These are phyloP conservation scores for Spongia lamella DNA, from an alignment of 37 sponge, comb jelly and placozoan genomes.

Conservation along the genomic window DNA sequence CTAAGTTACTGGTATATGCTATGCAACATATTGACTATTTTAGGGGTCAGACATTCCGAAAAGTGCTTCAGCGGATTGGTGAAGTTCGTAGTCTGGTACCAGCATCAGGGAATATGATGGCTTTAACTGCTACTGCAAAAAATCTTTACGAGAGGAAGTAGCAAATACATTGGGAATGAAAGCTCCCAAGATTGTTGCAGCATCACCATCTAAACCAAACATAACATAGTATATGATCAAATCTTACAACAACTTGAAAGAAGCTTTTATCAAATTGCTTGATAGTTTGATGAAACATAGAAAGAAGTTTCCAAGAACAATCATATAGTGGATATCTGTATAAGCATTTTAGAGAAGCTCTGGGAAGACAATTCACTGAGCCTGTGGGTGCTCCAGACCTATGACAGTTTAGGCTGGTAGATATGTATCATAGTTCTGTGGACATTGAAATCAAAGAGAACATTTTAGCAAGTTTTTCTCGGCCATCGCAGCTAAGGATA, in stretches of 20 bases:
- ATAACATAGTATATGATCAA: neutral
- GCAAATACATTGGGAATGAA: slow-evolving; percentile 12
- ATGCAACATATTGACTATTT: neutral
- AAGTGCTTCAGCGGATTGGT: slow-evolving; percentile 9
- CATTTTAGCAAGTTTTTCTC: slow-evolving; percentile 19
- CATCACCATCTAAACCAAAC: slow-evolving; percentile 12
- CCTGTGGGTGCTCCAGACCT: slow-evolving; percentile 38
- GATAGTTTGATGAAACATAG: too few relatives aligned
- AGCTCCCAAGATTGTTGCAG: slow-evolving; percentile 3
- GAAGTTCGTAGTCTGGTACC: slow-evolving; percentile 35
- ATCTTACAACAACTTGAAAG: too few relatives aligned
- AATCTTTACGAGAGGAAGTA: slow-evolving; percentile 4
- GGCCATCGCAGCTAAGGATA: slow-evolving; percentile 16
- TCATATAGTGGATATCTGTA: too few relatives aligned
- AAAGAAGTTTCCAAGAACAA: too few relatives aligned
- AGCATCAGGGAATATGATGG: neutral
- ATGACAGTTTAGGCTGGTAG: slow-evolving; percentile 42
- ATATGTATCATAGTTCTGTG: slow-evolving; percentile 52
- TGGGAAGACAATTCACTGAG: slow-evolving; percentile 3
- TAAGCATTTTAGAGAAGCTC: too few relatives aligned
- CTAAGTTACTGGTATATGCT: neutral
- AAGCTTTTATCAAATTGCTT: too few relatives aligned
- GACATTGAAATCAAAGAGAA: slow-evolving; percentile 6
- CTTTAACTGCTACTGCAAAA: slow-evolving; percentile 43
- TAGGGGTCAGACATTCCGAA: slow-evolving; percentile 30